Base-by-base conservation (phyloP, 2,113 vertebrate genomes). In the Condylura cristata region DNA sequence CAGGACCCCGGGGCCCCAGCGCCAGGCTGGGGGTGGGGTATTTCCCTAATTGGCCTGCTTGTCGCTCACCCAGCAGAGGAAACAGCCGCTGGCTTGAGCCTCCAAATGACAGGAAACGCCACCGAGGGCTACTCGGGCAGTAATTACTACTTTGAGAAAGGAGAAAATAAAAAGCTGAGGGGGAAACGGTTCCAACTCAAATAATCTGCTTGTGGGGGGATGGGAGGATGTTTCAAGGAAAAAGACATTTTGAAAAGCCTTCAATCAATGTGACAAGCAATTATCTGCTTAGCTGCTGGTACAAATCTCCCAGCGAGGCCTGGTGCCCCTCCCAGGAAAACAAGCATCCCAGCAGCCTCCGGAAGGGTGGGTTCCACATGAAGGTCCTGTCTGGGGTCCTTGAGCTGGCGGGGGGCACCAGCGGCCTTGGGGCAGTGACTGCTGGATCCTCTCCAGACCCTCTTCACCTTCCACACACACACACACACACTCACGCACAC, bases 241-340 rank as follows among this genome's bases (percentile, higher is more conserved):
- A 17, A 98, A 98, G 98, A 98, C 98, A 98, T 97, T 98, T 98
- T 98, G 97, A 98, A 97, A 98, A 96, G 97, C 95, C 97, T 98
- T 98, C 98, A 98, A 98, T 98, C 98, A 98, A 95, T 95, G 97
- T 98, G 98, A 98, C 98, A 98, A 97, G 98, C 97, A 98, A 98
- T 98, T 98, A 98, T 98, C 98, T 98, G 96, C 97, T 98, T 97
- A 97, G 93, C 97, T 98, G 92, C 95, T 97, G 95, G 75, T 93
- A 97, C 95, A 95, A 95, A 95, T 95, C 95, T 90, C 86, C 83
- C 48, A 10, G 93, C 61, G 92, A 97, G 95, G 96, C 96, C 26
- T 10, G 58, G 80, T n/a, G 51, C 37, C 96, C 89, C 97, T 95
- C 95, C 91, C 84, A 65, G 89, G 70, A 92, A 96, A 92, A 91